Evolutionary conservation across 2,113 vertebrate species (phyloP).

Genomic region (Ptilonorhynchus violaceus): DNA sequence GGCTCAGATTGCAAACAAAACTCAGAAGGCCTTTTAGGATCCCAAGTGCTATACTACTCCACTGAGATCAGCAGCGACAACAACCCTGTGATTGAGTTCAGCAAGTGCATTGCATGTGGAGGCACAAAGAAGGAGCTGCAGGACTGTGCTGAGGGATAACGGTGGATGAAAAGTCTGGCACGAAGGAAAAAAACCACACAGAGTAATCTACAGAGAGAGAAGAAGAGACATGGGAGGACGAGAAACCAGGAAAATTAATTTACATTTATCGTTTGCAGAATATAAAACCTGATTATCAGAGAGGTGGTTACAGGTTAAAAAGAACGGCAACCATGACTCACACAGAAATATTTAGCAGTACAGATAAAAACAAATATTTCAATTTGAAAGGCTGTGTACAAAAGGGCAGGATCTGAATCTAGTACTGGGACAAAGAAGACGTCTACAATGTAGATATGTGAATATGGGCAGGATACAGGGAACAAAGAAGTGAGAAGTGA

Average conservation of each 20-base stretch:
- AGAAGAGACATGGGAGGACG: background rate
- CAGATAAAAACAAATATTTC: background rate
- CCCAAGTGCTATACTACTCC: rapidly evolving
- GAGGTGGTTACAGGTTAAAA: background rate
- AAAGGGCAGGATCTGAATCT: background rate
- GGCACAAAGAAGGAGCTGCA: background rate
- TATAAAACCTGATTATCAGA: background rate
- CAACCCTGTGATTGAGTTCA: background rate
- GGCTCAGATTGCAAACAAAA: background rate
- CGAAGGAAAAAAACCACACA: background rate
- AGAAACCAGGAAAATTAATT: background rate
- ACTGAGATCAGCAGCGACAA: background rate
- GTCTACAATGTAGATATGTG: background rate
- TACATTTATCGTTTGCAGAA: background rate
- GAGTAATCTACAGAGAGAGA: background rate
- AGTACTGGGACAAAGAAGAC: background rate
- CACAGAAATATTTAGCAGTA: background rate
- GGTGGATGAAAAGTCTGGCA: background rate
- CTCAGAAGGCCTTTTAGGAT: background rate
- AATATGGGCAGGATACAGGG: background rate
- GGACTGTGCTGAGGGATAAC: background rate
- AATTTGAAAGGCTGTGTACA: background rate
- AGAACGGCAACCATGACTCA: background rate
- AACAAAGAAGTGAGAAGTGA: background rate
- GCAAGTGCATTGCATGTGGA: background rate